Percentiles rank a stretch among this genome's conserved stretches.
Conservation (phyloP, 1,140 invertebrate species). For the Platorchestia sp. region DNA sequence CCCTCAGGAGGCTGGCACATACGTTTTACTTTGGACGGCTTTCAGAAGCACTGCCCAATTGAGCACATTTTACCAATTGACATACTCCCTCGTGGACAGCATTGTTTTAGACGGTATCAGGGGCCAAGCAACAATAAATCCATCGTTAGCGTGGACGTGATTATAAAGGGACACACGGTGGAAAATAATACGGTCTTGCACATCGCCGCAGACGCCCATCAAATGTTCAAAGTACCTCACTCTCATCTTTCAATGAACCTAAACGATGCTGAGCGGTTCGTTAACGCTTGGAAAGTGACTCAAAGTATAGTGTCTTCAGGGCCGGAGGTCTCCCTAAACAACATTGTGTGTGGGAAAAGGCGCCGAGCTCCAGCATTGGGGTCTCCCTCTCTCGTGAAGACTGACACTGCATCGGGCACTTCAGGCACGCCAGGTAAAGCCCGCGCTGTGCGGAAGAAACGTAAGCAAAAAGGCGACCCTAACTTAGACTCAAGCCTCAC, state of each 20-base stretch:
- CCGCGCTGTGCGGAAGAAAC: slow-evolving; percentile 12
- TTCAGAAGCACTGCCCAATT: slow-evolving; percentile 59
- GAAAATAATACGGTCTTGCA: slow-evolving; percentile 60
- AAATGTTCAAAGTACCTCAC: slow-evolving; percentile 61
- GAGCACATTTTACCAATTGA: slow-evolving; percentile 64
- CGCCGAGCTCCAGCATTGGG: slow-evolving; percentile 54
- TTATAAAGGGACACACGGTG: slow-evolving; percentile 62
- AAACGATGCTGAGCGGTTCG: slow-evolving; percentile 59
- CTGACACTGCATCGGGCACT: not conserved
- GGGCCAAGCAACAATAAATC: slow-evolving; percentile 58
- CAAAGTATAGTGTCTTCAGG: slow-evolving; percentile 65
- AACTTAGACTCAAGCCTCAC: slow-evolving; percentile 60
- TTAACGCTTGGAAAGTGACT: slow-evolving; percentile 60
- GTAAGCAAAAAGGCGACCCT: slow-evolving; percentile 60
- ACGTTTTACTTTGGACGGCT: slow-evolving; percentile 63
- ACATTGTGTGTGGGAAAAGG: slow-evolving; percentile 63
- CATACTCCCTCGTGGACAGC: slow-evolving; percentile 62
- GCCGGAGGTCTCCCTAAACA: slow-evolving; percentile 64
- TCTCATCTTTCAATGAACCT: slow-evolving; percentile 62
- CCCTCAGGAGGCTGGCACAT: slow-evolving; percentile 62
- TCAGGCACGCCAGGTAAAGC: not conserved
- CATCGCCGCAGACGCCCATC: slow-evolving; percentile 60
- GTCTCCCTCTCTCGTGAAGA: slow-evolving; percentile 54
- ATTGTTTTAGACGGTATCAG: slow-evolving; percentile 61
- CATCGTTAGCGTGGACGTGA: slow-evolving; percentile 57